Evolutionary conservation across 2,113 vertebrate species (phyloP), one percentile per base, ranked within the genome.

Genomic region (Pogonocichla stellata): DNA sequence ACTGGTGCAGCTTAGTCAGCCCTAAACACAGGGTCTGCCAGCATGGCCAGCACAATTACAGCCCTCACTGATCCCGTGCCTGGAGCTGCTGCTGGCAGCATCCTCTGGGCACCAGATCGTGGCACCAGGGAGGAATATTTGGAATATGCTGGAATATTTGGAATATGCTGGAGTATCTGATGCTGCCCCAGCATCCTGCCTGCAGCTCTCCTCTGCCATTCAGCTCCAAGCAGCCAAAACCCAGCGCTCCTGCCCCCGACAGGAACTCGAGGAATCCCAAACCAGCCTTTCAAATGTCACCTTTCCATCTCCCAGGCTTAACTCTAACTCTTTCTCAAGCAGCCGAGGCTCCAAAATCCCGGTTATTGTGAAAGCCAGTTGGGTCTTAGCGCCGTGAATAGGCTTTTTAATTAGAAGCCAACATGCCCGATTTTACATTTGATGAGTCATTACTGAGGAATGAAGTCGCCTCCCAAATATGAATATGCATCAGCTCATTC

Each of bases 401-500:
- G 89, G 34, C 74, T 95, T 94, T 92, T 83, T 88, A 94, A 97
- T 93, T 85, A 96, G 93, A 95, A 95, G 90, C 94, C 28, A 95
- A 86, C 92, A 78, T 95, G 95, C 88, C 88, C 40, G 89, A 96
- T 95, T 96, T 91, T 96, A 96, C 81, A 96, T 96, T 88, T 96
- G 95, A 95, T 97, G 97, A 97, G 96, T 97, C 95, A 97, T 43
- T 89, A 88, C 88, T 40, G 75, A 95, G 93, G 96, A 95, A 97
- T 56, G 95, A 96, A 97, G 96, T 87, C 69, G 86, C 96, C 96
- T 97, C 96, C 96, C 96, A 91, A 95, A 51, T 62, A 93, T 97
- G 97, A 97, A 96, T 96, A 97, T 94, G 95, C 95, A 97, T 79
- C 92, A 88, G 94, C 93, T 94, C 81, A 95, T 92, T 86, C 25